Evolutionary conservation across 2,888 invertebrate genomes (phyloP).

Genomic region (Tuta absoluta): DNA sequence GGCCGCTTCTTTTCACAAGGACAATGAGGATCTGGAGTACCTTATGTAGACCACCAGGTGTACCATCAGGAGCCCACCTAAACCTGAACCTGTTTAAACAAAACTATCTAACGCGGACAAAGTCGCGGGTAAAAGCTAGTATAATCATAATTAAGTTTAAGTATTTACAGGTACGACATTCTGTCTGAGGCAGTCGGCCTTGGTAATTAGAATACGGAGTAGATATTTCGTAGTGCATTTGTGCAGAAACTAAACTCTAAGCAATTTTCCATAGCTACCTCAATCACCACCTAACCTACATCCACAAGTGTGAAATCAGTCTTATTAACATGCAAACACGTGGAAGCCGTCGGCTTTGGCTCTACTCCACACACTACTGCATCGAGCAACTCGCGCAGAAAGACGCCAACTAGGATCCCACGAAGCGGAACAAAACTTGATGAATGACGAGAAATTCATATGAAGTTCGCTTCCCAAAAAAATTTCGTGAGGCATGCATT

Average conservation of each 20-base stretch:
- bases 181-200: too few relatives aligned
- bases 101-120: too few relatives aligned
- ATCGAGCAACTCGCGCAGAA: not conserved
- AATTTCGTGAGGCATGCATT: not conserved
- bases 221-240: too few relatives aligned
- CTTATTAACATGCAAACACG: not conserved
- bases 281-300: not conserved
- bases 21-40: too few relatives aligned
- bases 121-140: too few relatives aligned
- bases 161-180: too few relatives aligned
- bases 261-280: not conserved
- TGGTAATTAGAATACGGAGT: too few relatives aligned
- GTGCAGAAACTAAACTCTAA: not conserved
- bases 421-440: not conserved
- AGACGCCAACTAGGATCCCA: not conserved
- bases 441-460: constrained; percentile 2
- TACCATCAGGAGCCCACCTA: too few relatives aligned
- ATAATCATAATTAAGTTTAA: too few relatives aligned
- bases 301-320: constrained; percentile 2
- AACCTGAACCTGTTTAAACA: too few relatives aligned
- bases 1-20: too few relatives aligned
- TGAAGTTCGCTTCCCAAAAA: not conserved
- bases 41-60: too few relatives aligned
- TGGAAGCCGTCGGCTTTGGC: not conserved
- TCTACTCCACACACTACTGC: not conserved